Evolutionary conservation across 2,888 invertebrate genomes (phyloP).

Genomic region (Boloria euphrosyne): DNA sequence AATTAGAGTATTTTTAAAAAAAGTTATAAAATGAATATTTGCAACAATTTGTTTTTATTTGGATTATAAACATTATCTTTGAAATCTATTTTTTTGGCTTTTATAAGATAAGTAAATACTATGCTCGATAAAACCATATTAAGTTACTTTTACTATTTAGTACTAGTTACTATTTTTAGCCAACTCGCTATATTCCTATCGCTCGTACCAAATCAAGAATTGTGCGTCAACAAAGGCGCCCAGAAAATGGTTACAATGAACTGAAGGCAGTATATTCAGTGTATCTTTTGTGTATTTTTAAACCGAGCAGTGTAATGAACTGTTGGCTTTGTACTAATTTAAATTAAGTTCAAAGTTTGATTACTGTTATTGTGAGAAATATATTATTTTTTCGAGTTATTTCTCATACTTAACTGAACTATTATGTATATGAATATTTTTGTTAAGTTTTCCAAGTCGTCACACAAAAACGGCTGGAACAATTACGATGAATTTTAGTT

Average conservation of each 20-base stretch:
- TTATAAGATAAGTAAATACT: too few relatives aligned
- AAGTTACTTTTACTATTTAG: constrained; percentile 5
- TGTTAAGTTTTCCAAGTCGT: too few relatives aligned
- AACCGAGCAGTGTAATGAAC: constrained; percentile 37
- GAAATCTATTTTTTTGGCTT: too few relatives aligned
- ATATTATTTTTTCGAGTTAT: neutral
- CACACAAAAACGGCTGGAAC: too few relatives aligned
- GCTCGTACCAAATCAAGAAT: constrained; percentile 27
- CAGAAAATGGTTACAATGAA: constrained; percentile 42
- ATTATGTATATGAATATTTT: too few relatives aligned
- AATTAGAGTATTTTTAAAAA: too few relatives aligned
- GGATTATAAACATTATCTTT: too few relatives aligned
- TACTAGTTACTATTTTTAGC: constrained; percentile 17
- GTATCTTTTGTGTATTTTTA: constrained; percentile 38
- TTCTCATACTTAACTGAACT: neutral
- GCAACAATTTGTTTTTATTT: too few relatives aligned
- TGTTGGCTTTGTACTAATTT: constrained; percentile 34
- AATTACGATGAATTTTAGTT: too few relatives aligned
- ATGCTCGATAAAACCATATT: too few relatives aligned
- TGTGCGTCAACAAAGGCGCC: constrained; percentile 37
- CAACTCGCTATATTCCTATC: constrained; percentile 20
- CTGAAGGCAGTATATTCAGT: constrained; percentile 36
- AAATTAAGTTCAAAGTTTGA: constrained; percentile 21
- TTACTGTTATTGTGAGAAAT: neutral
- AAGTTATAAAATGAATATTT: too few relatives aligned